Conservation (phyloP, 30 jellyfish, hydroid and myxozoan genomes). For the Pelagia noctiluca region DNA sequence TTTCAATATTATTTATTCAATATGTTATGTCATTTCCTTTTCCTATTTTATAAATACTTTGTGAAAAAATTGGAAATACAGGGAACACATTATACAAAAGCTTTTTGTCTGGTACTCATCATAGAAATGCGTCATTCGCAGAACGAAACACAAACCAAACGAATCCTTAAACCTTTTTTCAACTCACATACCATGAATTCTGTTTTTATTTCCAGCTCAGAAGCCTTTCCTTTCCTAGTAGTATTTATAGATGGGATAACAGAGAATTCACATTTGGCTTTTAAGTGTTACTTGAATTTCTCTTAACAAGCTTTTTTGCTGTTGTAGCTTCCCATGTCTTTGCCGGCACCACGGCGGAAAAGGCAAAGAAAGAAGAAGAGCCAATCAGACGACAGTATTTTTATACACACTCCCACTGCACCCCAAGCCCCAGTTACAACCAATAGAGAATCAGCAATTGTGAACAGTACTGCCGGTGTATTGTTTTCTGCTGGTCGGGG, state of each 20-base stretch:
- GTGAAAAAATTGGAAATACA: too few species aligned
- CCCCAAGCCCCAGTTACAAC: slow-evolving; percentile 3
- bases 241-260: not conserved
- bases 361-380: slow-evolving; percentile 42
- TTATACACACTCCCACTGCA: not conserved
- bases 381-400: slow-evolving; percentile 24
- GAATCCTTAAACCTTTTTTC: too few species aligned
- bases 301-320: not conserved
- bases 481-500: slow-evolving; percentile 95
- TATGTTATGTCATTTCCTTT: too few species aligned
- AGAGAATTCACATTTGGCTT: not conserved
- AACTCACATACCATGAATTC: too few species aligned
- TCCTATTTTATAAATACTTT: too few species aligned
- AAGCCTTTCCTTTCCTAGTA: not conserved
- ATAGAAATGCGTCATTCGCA: too few species aligned
- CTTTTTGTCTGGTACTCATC: too few species aligned
- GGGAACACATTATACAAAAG: too few species aligned
- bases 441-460: slow-evolving; percentile 29
- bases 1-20: too few species aligned
- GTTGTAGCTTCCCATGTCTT: not conserved
- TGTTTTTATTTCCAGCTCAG: not conserved
- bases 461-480: slow-evolving; percentile 88
- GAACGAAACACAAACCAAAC: too few species aligned
- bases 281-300: not conserved
- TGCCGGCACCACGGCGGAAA: slow-evolving; percentile 28